Evolutionary conservation across 2,888 invertebrate species (phyloP).

Genomic region (Ariolimax columbianus): DNA sequence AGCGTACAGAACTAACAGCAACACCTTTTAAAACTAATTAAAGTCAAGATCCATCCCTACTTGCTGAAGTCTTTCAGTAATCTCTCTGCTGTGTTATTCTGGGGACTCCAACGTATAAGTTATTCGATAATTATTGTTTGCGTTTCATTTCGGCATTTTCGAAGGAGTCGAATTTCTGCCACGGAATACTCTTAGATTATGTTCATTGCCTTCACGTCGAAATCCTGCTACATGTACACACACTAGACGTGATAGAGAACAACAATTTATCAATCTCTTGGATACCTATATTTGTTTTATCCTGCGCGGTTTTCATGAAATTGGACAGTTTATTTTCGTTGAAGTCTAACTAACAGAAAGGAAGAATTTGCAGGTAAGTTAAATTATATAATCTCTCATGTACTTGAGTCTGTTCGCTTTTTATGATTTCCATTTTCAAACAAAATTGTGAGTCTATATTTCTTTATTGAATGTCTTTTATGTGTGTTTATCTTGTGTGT

Average conservation of each 20-base stretch:
- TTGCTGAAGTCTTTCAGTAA: not conserved
- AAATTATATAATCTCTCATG: not conserved
- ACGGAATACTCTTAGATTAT: not conserved
- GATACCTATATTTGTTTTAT: not conserved
- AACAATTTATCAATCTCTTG: not conserved
- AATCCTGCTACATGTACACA: not conserved
- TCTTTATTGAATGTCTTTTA: not conserved
- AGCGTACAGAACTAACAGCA: not conserved
- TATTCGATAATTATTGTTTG: not conserved
- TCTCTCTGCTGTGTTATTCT: not conserved
- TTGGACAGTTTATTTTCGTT: not conserved
- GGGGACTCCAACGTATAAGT: not conserved
- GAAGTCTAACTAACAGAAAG: not conserved
- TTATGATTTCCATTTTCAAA: not conserved
- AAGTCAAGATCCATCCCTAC: not conserved
- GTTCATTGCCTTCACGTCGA: too few relatives aligned
- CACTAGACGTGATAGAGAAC: not conserved
- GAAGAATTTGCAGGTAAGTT: not conserved
- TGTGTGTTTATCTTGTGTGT: not conserved
- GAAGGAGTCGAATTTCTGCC: not conserved
- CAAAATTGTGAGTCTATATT: not conserved
- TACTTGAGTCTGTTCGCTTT: not conserved
- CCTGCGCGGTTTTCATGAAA: not conserved
- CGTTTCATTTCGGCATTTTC: not conserved
- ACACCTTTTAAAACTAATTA: conserved; percentile 2